These are phyloP conservation scores for Petrophora chlorosata DNA, from an alignment of 2,888 invertebrate genomes.

Conservation along the genomic window DNA sequence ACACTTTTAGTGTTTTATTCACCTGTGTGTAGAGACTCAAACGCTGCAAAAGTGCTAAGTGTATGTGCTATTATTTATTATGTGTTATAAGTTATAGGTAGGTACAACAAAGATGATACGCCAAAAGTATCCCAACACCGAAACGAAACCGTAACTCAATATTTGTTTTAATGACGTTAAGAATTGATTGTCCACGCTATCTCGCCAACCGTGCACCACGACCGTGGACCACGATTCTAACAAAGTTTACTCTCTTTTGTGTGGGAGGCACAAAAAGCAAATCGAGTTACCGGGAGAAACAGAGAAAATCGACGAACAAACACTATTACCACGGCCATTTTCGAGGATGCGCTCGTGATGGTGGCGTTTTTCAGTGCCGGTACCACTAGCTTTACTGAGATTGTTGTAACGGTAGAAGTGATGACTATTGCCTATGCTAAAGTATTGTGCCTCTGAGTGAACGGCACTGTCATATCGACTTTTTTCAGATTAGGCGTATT, in stretches of 20 bases:
- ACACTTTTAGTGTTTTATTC: too few relatives aligned
- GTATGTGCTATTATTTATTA: too few relatives aligned
- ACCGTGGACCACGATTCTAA: slow-evolving; percentile 68
- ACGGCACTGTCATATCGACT: neutral
- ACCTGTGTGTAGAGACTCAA: too few relatives aligned
- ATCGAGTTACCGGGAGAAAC: slow-evolving; percentile 81
- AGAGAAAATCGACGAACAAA: slow-evolving; percentile 82
- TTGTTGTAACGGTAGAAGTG: slow-evolving; percentile 28
- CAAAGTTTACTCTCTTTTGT: slow-evolving; percentile 79
- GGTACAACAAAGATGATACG: too few relatives aligned
- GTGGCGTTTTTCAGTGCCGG: slow-evolving; percentile 67
- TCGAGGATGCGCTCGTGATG: slow-evolving; percentile 78
- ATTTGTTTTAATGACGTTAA: slow-evolving; percentile 74
- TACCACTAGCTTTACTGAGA: slow-evolving; percentile 3
- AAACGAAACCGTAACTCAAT: slow-evolving; percentile 72
- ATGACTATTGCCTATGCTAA: slow-evolving; percentile 43
- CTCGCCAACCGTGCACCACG: slow-evolving; percentile 60
- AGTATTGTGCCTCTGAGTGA: neutral
- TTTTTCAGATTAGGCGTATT: neutral
- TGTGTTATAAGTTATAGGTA: too few relatives aligned
- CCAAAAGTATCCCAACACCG: too few relatives aligned
- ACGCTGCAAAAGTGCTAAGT: too few relatives aligned
- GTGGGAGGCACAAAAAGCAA: slow-evolving; percentile 72
- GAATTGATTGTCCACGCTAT: slow-evolving; percentile 76
- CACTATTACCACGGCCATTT: slow-evolving; percentile 80